A percentile compares a stretch with the other conserved stretches of the same genome.
Conservation (phyloP, 1,140 invertebrate genomes). For the Bilobella aurantiaca region DNA sequence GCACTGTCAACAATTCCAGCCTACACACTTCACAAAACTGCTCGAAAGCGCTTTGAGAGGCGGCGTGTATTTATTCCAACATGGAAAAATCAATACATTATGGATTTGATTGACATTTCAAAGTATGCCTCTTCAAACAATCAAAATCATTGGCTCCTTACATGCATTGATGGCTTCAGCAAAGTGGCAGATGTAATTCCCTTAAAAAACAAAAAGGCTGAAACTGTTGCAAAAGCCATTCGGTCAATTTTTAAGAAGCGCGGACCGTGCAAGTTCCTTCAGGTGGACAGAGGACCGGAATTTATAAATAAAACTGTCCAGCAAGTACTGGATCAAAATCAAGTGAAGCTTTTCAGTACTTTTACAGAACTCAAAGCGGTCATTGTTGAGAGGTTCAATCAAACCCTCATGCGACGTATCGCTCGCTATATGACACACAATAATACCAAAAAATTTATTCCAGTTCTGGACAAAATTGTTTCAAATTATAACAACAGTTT, state of each 20-base stretch:
- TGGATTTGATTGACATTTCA: conserved; percentile 10
- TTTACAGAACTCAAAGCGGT: background rate
- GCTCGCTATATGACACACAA: conserved; percentile 14
- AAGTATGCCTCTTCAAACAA: background rate
- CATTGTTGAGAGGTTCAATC: conserved; percentile 8
- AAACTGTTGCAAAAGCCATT: conserved; percentile 1
- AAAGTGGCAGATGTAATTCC: background rate
- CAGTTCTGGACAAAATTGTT: conserved; percentile 9
- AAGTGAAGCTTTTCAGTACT: conserved; percentile 10
- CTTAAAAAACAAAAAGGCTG: conserved; percentile 11
- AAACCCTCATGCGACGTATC: conserved; percentile 2
- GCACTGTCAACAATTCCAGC: conserved; percentile 9
- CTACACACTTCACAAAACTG: conserved; percentile 5
- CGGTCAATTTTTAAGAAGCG: conserved; percentile 5
- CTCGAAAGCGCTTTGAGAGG: background rate
- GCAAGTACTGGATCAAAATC: background rate
- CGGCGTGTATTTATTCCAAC: background rate
- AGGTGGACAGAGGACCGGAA: conserved; percentile 14
- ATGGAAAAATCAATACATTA: background rate
- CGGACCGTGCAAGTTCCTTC: background rate
- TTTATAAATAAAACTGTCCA: conserved; percentile 1
- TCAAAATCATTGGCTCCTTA: background rate
- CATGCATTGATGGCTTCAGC: conserved; percentile 1
- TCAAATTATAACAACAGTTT: conserved; percentile 15
- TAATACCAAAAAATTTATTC: conserved; percentile 3